Evolutionary conservation across 2,888 invertebrate species (phyloP).

Genomic region (Tiliacea citrago): DNA sequence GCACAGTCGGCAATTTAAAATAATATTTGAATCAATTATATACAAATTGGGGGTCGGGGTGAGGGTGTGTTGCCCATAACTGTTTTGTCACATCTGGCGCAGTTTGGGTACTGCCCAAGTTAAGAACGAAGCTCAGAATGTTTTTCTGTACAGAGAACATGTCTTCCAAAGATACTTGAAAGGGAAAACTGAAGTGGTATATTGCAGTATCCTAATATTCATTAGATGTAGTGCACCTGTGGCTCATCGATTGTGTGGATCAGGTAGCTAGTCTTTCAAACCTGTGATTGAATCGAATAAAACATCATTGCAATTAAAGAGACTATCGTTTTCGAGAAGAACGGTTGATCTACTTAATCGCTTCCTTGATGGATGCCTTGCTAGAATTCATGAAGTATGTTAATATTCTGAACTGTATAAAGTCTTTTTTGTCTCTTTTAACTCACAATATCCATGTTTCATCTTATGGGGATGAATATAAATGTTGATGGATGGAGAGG

Average conservation of each 20-base stretch:
- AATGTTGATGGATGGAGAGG: too few relatives aligned
- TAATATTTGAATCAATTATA: slow-evolving; percentile 79
- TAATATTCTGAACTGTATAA: too few relatives aligned
- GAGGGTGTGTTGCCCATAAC: slow-evolving; percentile 57
- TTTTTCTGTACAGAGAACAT: not conserved
- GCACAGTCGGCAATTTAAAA: slow-evolving; percentile 70
- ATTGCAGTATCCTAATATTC: not conserved
- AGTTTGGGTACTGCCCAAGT: slow-evolving; percentile 40
- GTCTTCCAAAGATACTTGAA: not conserved
- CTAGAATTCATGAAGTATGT: too few relatives aligned
- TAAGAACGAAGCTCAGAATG: slow-evolving; percentile 3
- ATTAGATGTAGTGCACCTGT: not conserved
- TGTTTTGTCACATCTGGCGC: slow-evolving; percentile 65
- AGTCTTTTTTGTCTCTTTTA: not conserved
- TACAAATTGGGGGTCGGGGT: slow-evolving; percentile 73
- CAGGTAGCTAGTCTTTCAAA: not conserved
- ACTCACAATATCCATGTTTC: not conserved
- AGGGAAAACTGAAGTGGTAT: not conserved
- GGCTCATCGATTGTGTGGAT: not conserved
- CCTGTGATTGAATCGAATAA: too few relatives aligned
- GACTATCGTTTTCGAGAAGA: too few relatives aligned
- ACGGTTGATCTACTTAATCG: too few relatives aligned
- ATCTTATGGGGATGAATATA: not conserved
- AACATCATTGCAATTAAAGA: too few relatives aligned
- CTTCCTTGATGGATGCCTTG: too few relatives aligned